Conservation (phyloP, 2,113 vertebrate genomes). For the Sula dactylatra region DNA sequence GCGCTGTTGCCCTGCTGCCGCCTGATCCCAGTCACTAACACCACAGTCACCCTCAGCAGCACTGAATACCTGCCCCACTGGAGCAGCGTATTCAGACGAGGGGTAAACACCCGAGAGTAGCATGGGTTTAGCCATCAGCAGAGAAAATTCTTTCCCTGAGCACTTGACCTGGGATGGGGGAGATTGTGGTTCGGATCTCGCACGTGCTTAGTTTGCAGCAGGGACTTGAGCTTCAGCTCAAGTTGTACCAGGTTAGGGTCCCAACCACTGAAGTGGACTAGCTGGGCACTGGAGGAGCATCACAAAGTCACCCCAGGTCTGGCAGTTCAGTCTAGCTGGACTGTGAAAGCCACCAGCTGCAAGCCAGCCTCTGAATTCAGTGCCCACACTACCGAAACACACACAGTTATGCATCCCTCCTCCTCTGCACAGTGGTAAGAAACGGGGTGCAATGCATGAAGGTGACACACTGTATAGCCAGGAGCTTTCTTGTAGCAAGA, state of each 20-base stretch:
- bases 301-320: not conserved
- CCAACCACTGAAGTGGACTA: not conserved
- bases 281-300: not conserved
- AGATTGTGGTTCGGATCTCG: not conserved
- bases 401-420: not conserved
- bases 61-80: not conserved
- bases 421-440: not conserved
- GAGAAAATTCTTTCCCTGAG: not conserved
- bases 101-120: fast-evolving
- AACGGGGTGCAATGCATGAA: not conserved
- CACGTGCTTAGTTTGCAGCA: not conserved
- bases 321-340: not conserved
- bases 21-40: not conserved
- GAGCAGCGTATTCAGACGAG: not conserved
- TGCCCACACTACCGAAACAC: fast-evolving
- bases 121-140: not conserved
- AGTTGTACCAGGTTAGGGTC: not conserved
- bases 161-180: not conserved
- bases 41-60: not conserved
- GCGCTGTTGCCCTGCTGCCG: not conserved
- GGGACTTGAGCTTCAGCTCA: not conserved
- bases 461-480: not conserved
- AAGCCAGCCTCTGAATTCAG: not conserved
- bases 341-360: not conserved
- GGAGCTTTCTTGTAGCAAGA: not conserved